phyloP scores from a whole-genome alignment of 1,140 invertebrate genomes.

The Apis laboriosa region DNA sequence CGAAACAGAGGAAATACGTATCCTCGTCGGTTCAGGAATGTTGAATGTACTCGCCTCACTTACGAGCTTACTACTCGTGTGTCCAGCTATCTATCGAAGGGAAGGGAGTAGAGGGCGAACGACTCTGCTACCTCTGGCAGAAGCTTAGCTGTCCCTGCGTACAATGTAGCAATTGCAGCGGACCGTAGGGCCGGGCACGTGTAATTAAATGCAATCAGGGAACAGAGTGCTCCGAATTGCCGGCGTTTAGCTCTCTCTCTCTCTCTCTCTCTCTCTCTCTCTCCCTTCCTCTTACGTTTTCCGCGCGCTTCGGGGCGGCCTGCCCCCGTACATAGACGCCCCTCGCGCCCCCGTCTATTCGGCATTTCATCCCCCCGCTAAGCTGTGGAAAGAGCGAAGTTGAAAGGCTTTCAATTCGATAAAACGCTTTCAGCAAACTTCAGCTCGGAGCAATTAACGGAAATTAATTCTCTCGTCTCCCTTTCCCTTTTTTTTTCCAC shows the following conservation, averaged over 20 bases:
- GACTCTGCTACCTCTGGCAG: conserved; percentile 36
- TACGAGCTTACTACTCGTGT: background rate
- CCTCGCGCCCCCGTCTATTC: conserved; percentile 57
- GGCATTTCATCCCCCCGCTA: conserved; percentile 62
- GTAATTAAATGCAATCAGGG: conserved; percentile 80
- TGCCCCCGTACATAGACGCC: conserved; percentile 13
- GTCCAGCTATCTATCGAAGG: conserved; percentile 43
- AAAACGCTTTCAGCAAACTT: conserved; percentile 73
- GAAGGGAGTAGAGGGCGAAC: background rate
- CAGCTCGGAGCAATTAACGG: conserved; percentile 74
- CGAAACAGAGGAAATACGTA: conserved; percentile 30
- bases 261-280: conserved; percentile 4
- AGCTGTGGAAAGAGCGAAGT: conserved; percentile 60
- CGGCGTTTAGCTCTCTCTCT: conserved; percentile 73
- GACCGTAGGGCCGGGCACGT: conserved; percentile 64
- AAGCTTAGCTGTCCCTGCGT: conserved; percentile 63
- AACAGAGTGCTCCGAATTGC: conserved; percentile 76
- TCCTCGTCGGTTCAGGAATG: conserved; percentile 19
- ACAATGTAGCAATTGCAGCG: conserved; percentile 74
- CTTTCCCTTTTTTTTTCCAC: conserved; percentile 27
- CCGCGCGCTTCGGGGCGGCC: conserved; percentile 20
- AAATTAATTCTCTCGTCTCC: conserved; percentile 74
- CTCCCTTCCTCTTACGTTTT: conserved; percentile 40
- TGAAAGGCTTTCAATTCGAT: conserved; percentile 72
- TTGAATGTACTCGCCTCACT: conserved; percentile 27